phyloP scores from a whole-genome alignment of 2,797 vertebrate species.

The Sus cebifrons region DNA sequence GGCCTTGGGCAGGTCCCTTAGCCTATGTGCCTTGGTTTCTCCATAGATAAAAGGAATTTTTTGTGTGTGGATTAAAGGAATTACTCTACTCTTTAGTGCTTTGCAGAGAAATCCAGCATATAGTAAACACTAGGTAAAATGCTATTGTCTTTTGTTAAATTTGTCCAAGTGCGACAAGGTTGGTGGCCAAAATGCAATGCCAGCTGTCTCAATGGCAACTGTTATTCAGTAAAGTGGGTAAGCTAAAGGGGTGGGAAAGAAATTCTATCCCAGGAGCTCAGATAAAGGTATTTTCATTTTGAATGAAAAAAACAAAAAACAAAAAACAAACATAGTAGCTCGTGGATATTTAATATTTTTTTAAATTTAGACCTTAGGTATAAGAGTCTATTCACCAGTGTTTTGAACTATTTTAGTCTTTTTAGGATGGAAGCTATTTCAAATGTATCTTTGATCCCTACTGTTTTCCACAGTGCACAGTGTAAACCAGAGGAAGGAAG shows the following conservation, averaged over 20 bases:
- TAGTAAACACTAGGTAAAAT: neutral
- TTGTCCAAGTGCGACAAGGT: neutral
- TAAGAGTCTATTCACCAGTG: neutral
- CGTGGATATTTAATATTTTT: neutral
- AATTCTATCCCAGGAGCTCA: neutral
- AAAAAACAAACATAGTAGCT: neutral
- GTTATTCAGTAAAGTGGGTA: neutral
- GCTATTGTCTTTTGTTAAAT: neutral
- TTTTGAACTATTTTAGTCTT: neutral
- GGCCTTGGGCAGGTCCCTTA: neutral
- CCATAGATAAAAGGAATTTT: neutral
- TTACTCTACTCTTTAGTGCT: neutral
- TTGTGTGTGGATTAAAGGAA: neutral
- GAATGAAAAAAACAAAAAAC: neutral
- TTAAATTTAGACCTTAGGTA: neutral
- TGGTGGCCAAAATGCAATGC: neutral
- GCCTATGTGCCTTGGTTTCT: neutral
- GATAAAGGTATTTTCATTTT: neutral
- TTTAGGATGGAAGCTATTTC: neutral
- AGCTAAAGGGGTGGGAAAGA: neutral
- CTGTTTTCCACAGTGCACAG: neutral
- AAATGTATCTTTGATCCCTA: neutral
- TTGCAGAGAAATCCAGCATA: neutral
- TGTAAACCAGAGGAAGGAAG: too few species aligned
- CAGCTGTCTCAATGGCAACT: neutral